phyloP scores from a whole-genome alignment of 2,888 invertebrate genomes.

The Scrobipalpa atriplicella region DNA sequence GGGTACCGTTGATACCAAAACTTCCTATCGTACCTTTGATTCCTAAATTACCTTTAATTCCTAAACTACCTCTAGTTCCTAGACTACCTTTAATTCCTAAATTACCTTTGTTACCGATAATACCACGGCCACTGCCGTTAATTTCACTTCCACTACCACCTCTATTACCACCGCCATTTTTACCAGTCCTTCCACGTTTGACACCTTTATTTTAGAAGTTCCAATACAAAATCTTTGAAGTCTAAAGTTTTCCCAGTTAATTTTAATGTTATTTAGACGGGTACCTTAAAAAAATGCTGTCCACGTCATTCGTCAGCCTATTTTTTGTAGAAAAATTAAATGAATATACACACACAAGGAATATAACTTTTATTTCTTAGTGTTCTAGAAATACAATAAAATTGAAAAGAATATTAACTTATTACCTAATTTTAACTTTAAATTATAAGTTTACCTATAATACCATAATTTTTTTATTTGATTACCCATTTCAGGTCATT shows the following conservation, averaged over 20 bases:
- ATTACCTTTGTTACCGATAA: slow-evolving; percentile 31
- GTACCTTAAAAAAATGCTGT: slow-evolving; percentile 21
- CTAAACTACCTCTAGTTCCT: neutral
- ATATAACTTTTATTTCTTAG: too few relatives aligned
- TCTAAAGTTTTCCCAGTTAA: too few relatives aligned
- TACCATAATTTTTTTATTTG: too few relatives aligned
- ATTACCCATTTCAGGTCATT: too few relatives aligned
- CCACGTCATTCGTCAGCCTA: too few relatives aligned
- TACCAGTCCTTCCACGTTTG: slow-evolving; percentile 37
- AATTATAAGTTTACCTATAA: neutral
- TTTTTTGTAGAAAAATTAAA: too few relatives aligned
- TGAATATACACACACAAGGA: too few relatives aligned
- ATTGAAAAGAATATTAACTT: slow-evolving; percentile 36
- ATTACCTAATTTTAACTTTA: neutral
- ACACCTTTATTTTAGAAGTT: slow-evolving; percentile 47
- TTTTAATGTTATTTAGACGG: too few relatives aligned
- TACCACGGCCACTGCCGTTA: neutral
- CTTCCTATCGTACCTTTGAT: slow-evolving; percentile 35
- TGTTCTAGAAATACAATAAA: slow-evolving; percentile 31
- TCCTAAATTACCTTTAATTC: slow-evolving; percentile 29
- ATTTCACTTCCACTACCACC: neutral
- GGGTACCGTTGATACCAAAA: slow-evolving; percentile 2
- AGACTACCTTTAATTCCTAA: slow-evolving; percentile 33
- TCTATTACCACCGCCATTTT: neutral
- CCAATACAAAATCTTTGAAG: too few relatives aligned